Percentiles rank a stretch among this genome's conserved stretches.
These are phyloP conservation scores for Tetraneura akinire DNA, from an alignment of 1,140 invertebrate species.

Conservation along the genomic window DNA sequence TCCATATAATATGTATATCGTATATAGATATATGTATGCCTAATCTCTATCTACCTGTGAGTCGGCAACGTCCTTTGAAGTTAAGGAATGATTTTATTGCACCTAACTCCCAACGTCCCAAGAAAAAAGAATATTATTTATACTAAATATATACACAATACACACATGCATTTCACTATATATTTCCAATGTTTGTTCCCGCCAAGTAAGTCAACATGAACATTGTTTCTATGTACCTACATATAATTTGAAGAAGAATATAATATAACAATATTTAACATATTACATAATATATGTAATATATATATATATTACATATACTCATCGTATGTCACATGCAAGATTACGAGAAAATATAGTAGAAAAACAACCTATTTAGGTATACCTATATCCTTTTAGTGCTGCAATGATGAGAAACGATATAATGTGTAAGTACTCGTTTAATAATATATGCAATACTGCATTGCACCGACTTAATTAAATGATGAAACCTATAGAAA, in stretches of 20 bases:
- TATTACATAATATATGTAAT: too few relatives aligned
- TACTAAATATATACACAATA: not conserved
- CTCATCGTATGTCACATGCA: too few relatives aligned
- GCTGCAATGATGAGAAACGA: not conserved
- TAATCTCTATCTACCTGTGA: slow-evolving; percentile 11
- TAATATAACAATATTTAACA: too few relatives aligned
- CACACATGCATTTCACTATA: not conserved
- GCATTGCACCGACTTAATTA: slow-evolving; percentile 5
- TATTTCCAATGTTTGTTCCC: slow-evolving; percentile 36
- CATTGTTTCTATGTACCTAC: slow-evolving; percentile 7
- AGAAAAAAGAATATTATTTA: too few relatives aligned
- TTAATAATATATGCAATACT: not conserved
- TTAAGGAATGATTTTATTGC: slow-evolving; percentile 46
- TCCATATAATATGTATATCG: too few relatives aligned
- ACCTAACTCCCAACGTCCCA: too few relatives aligned
- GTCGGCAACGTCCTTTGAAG: slow-evolving; percentile 34
- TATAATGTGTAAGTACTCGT: too few relatives aligned
- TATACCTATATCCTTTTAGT: not conserved
- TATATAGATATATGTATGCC: not conserved
- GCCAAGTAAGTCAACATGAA: slow-evolving; percentile 33
- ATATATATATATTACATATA: too few relatives aligned
- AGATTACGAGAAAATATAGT: not conserved
- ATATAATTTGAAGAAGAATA: too few relatives aligned
- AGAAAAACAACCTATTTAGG: not conserved
- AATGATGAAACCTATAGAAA: slow-evolving; percentile 26